phyloP scores from a whole-genome alignment of 53 echinoderm and acorn worm genomes.

The Antedon mediterranea region DNA sequence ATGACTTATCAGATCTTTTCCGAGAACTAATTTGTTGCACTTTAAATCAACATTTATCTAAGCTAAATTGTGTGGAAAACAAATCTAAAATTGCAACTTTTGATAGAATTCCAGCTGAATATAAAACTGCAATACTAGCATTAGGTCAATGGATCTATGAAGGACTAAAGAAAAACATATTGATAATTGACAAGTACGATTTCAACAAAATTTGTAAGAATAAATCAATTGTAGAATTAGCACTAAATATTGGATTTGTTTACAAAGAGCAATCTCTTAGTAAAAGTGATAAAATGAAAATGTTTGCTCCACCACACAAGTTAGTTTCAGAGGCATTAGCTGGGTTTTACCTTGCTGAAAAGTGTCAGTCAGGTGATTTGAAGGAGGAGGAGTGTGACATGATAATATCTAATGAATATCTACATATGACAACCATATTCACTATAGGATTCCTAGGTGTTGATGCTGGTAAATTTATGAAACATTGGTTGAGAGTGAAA shows the following conservation, averaged over 20 bases:
- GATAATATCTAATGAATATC: not conserved
- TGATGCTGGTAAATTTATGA: not conserved
- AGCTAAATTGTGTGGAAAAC: no score
- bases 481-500: not conserved
- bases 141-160: not conserved
- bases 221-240: not conserved
- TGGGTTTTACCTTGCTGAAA: not conserved
- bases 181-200: not conserved
- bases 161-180: not conserved
- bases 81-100: not conserved
- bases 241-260: not conserved
- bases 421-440: not conserved
- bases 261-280: not conserved
- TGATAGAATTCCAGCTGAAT: not conserved
- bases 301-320: not conserved
- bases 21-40: not conserved
- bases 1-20: not conserved
- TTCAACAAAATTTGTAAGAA: not conserved
- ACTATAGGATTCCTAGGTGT: not conserved
- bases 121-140: not conserved
- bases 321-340: not conserved
- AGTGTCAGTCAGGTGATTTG: not conserved
- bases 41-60: not conserved
- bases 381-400: not conserved
- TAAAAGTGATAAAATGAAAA: not conserved